Evolutionary conservation across 2,888 invertebrate species (phyloP).

Genomic region (Baronia brevicornis): DNA sequence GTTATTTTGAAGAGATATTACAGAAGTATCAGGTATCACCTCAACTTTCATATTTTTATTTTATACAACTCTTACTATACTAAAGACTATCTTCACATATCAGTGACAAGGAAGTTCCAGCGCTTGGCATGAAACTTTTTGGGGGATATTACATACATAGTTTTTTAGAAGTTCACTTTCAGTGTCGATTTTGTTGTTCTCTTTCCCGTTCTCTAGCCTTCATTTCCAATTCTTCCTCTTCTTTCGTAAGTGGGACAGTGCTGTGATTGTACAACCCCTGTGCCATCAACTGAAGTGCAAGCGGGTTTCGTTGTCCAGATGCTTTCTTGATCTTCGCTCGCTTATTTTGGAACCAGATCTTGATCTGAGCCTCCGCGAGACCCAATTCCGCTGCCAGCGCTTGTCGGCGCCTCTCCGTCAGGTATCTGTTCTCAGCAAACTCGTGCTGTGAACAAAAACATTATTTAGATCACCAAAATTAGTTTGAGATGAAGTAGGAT

Average conservation of each 20-base stretch:
- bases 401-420: slow-evolving; percentile 93
- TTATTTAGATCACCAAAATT: no score
- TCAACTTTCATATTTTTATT: no score
- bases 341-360: slow-evolving; percentile 98
- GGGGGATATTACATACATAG: background rate
- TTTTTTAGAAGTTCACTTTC: slow-evolving; percentile 16
- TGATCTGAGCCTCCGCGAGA: slow-evolving; percentile 96
- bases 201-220: slow-evolving; percentile 57
- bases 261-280: slow-evolving; percentile 94
- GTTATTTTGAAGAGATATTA: no score
- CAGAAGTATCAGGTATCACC: no score
- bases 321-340: slow-evolving; percentile 97
- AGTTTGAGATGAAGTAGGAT: no score
- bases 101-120: background rate
- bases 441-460: slow-evolving; percentile 79
- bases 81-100: no score
- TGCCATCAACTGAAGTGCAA: slow-evolving; percentile 94
- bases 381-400: slow-evolving; percentile 93
- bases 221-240: slow-evolving; percentile 54
- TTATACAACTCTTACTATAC: no score
- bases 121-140: background rate
- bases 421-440: slow-evolving; percentile 93
- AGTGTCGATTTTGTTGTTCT: slow-evolving; percentile 53
- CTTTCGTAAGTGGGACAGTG: slow-evolving; percentile 33
- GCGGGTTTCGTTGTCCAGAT: slow-evolving; percentile 86